These are phyloP conservation scores for Rhabdornis inornatus DNA, from an alignment of 2,113 vertebrate species.

Conservation along the genomic window DNA sequence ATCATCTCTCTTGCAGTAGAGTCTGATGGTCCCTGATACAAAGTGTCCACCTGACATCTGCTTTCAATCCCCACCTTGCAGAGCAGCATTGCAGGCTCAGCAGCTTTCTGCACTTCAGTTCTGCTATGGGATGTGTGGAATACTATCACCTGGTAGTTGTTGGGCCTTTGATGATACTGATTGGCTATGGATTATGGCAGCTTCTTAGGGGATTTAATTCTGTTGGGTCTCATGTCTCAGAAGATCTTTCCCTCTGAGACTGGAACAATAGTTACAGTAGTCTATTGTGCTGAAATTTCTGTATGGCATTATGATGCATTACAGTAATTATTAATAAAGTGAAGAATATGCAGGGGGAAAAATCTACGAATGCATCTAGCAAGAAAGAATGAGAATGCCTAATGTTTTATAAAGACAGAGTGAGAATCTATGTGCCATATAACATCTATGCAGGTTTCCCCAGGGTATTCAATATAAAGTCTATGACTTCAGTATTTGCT, in stretches of 20 bases:
- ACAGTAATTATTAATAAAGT: not conserved
- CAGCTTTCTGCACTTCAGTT: not conserved
- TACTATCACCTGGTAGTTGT: not conserved
- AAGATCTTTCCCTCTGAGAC: not conserved
- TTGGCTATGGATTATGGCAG: not conserved
- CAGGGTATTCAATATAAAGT: not conserved
- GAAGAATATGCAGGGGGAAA: not conserved
- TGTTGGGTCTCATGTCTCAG: not conserved
- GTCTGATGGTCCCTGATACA: not conserved
- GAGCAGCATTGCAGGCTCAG: not conserved
- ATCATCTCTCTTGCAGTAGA: not conserved
- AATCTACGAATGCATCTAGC: not conserved
- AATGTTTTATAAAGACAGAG: not conserved
- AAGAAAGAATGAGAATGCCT: not conserved
- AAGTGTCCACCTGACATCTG: not conserved
- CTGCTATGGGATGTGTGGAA: not conserved
- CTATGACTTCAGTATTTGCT: not conserved
- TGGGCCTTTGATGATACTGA: not conserved
- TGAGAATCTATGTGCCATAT: not conserved
- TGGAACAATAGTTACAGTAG: not conserved
- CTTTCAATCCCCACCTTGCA: not conserved
- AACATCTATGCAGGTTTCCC: not conserved
- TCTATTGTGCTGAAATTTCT: not conserved
- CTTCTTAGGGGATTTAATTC: not conserved
- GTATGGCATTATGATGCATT: not conserved